Evolutionary conservation across 2,113 vertebrate genomes (phyloP).

Genomic region (Oxygymnocypris stewartii): DNA sequence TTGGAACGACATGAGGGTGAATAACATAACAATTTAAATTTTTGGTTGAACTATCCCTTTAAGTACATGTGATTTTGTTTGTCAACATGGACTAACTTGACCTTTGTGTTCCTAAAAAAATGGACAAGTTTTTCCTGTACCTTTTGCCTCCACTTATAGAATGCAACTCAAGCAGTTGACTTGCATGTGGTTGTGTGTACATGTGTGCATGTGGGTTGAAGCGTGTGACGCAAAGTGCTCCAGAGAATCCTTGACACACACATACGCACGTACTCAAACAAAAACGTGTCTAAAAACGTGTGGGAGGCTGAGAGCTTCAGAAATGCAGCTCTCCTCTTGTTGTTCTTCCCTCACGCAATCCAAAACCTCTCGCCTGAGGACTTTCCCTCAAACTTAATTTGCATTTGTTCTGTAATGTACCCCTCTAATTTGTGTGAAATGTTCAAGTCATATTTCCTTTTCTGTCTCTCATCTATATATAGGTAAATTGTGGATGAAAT

Average conservation of each 20-base stretch:
- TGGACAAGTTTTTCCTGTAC: not conserved
- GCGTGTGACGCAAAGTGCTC: constrained; percentile 44
- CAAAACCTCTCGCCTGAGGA: not conserved
- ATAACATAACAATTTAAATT: no score
- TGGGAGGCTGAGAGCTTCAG: constrained; percentile 42
- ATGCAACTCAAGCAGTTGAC: not conserved
- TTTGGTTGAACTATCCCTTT: not conserved
- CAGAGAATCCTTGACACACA: constrained; percentile 38
- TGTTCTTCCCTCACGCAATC: not conserved
- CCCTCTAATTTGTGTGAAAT: not conserved
- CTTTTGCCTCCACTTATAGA: not conserved
- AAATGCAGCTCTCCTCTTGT: constrained; percentile 17
- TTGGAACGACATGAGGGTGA: no score
- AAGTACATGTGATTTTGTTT: not conserved
- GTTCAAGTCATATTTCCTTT: not conserved
- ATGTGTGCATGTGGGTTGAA: constrained; percentile 37
- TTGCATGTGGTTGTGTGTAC: constrained; percentile 8
- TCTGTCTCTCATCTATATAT: not conserved
- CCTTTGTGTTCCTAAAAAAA: not conserved
- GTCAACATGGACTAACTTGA: not conserved
- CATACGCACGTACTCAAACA: constrained; percentile 19
- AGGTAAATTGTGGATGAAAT: constrained; percentile 1
- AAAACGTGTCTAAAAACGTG: constrained; percentile 38
- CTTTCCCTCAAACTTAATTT: constrained; percentile 13
- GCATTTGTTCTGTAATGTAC: not conserved